phyloP scores from a whole-genome alignment of 2,113 vertebrate genomes.

The Pleuronectes platessa region DNA sequence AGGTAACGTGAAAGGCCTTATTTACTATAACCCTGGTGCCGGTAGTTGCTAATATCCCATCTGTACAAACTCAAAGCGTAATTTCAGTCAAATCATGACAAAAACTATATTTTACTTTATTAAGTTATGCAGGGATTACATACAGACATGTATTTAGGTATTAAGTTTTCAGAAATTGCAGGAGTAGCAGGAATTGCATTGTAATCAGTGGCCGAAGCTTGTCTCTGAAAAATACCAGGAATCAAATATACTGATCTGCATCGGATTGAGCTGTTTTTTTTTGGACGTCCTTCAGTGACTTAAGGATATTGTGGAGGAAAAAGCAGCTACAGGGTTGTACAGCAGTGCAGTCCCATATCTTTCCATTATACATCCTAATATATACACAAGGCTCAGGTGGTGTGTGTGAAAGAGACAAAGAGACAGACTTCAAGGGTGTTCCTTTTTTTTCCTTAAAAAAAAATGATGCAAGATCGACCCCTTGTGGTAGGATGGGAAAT shows the following conservation, averaged over 20 bases:
- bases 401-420: slow-evolving; percentile 44
- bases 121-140: not conserved
- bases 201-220: too few species aligned
- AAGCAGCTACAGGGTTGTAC: not conserved
- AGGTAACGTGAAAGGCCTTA: not conserved
- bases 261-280: slow-evolving; percentile 19
- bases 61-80: slow-evolving; percentile 38
- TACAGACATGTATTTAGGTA: slow-evolving; percentile 15
- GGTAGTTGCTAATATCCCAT: slow-evolving; percentile 15
- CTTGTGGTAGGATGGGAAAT: slow-evolving; percentile 58
- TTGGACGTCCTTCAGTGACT: not conserved
- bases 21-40: slow-evolving; percentile 6
- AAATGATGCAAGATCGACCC: slow-evolving; percentile 49
- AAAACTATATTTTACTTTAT: slow-evolving; percentile 39
- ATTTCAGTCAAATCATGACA: not conserved
- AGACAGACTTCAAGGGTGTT: slow-evolving; percentile 31
- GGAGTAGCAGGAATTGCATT: slow-evolving; percentile 5
- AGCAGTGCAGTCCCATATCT: slow-evolving; percentile 9
- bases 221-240: too few species aligned
- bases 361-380: slow-evolving; percentile 21
- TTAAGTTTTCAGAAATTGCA: slow-evolving; percentile 18
- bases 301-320: not conserved
- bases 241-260: slow-evolving; percentile 30
- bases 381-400: slow-evolving; percentile 26
- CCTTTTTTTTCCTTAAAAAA: slow-evolving; percentile 10